phyloP scores from a whole-genome alignment of 2,797 vertebrate species.

The Odontamblyopus rebecca region DNA sequence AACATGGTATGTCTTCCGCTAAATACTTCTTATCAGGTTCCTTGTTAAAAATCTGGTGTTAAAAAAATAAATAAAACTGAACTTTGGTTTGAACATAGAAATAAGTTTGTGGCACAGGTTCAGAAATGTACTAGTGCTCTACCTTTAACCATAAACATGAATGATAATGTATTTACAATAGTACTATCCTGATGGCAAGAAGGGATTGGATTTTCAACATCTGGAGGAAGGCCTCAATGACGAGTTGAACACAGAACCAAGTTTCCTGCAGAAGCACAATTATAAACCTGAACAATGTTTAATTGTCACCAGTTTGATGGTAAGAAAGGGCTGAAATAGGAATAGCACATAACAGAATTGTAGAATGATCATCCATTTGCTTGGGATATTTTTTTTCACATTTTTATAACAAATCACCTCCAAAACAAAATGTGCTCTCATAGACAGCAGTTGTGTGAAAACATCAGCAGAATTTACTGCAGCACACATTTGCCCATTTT shows the following conservation, averaged over 20 bases:
- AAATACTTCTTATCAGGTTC: too few relatives aligned
- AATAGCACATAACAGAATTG: not conserved
- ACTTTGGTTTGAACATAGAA: too few relatives aligned
- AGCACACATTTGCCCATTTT: too few relatives aligned
- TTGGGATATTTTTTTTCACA: constrained; percentile 1
- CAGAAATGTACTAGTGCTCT: too few relatives aligned
- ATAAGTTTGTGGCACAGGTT: too few relatives aligned
- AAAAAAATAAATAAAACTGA: too few relatives aligned
- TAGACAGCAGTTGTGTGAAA: not conserved
- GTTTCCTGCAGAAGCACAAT: not conserved
- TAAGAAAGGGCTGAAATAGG: not conserved
- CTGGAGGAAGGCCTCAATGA: not conserved
- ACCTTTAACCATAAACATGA: too few relatives aligned
- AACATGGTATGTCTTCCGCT: too few relatives aligned
- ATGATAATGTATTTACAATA: not conserved
- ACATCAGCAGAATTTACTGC: not conserved
- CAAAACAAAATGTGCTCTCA: not conserved
- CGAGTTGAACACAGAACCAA: too few relatives aligned
- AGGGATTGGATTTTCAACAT: not conserved
- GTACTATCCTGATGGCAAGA: not conserved
- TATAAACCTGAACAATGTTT: not conserved
- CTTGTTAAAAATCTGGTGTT: too few relatives aligned
- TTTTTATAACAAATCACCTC: too few relatives aligned
- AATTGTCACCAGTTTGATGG: not conserved
- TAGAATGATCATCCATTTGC: not conserved